Evolutionary conservation across 2,888 invertebrate species (phyloP).

Genomic region (Drosophila borealis): DNA sequence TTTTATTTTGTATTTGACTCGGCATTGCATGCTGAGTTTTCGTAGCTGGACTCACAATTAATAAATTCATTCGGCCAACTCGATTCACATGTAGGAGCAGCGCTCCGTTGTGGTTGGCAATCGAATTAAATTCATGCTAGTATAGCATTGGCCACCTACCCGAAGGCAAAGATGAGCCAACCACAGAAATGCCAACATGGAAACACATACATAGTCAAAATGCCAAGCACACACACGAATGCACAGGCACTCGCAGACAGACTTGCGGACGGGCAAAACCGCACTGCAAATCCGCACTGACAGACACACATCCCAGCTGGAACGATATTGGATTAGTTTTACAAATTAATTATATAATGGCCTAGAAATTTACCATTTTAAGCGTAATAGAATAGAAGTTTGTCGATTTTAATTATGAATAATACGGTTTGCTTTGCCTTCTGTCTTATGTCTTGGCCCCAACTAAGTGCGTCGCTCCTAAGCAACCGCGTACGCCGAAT

Average conservation of each 20-base stretch:
- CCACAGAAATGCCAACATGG: constrained; percentile 57
- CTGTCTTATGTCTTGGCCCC: constrained; percentile 9
- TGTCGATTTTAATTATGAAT: constrained; percentile 76
- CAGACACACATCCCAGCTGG: constrained; percentile 14
- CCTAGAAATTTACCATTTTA: constrained; percentile 27
- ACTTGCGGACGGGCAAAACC: constrained; percentile 28
- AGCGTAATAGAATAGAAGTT: constrained; percentile 22
- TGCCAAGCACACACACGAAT: constrained; percentile 30
- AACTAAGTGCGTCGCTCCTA: constrained; percentile 5
- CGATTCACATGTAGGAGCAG: constrained; percentile 4
- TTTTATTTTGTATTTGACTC: not conserved
- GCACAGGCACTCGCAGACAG: constrained; percentile 1
- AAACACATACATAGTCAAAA: constrained; percentile 25
- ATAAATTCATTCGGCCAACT: constrained; percentile 34
- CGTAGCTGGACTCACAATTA: constrained; percentile 33
- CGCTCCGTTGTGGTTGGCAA: constrained; percentile 33
- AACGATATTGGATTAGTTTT: constrained; percentile 19
- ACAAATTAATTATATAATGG: constrained; percentile 67
- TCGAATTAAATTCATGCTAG: constrained; percentile 46
- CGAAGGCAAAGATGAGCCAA: constrained; percentile 31
- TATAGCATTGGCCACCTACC: constrained; percentile 34
- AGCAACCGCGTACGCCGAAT: constrained; percentile 54
- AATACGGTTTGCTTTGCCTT: constrained; percentile 38
- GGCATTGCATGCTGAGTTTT: constrained; percentile 14
- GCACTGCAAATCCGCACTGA: constrained; percentile 42